Conservation (phyloP, 2,888 invertebrate genomes). For the Cepaea hortensis region DNA sequence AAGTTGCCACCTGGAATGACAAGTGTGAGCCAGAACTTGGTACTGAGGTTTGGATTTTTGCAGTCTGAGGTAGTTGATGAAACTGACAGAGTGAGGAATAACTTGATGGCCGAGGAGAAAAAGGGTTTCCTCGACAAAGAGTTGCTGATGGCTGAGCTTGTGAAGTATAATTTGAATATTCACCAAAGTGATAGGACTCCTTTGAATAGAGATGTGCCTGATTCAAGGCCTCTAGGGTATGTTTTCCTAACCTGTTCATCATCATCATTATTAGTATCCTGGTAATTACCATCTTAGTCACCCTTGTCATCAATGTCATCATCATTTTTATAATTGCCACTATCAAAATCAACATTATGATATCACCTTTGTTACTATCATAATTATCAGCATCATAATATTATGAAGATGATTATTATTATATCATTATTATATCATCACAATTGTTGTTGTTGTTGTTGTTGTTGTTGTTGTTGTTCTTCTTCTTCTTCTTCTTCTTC, state of each 20-base stretch:
- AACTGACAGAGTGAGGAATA: not conserved
- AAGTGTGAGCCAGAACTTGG: not conserved
- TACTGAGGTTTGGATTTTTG: not conserved
- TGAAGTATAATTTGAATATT: conserved; percentile 60
- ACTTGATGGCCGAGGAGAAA: too few species aligned
- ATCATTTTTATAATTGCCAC: too few species aligned
- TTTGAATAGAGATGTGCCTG: conserved; percentile 64
- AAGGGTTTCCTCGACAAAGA: not conserved
- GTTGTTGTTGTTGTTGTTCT: too few species aligned
- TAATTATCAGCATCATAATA: too few species aligned
- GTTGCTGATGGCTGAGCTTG: conserved; percentile 3
- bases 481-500: too few species aligned
- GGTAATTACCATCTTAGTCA: too few species aligned
- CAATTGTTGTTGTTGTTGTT: too few species aligned
- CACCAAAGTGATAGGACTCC: conserved; percentile 64
- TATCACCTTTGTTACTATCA: too few species aligned
- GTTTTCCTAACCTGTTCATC: conserved; percentile 8
- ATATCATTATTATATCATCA: too few species aligned
- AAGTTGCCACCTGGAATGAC: not conserved
- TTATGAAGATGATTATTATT: too few species aligned
- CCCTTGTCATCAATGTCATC: too few species aligned
- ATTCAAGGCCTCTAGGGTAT: conserved; percentile 67
- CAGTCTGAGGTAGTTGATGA: not conserved
- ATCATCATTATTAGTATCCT: not conserved
- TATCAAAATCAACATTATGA: too few species aligned